These are phyloP conservation scores for Polypedilum pembai DNA, from an alignment of 1,140 invertebrate genomes.

Conservation along the genomic window DNA sequence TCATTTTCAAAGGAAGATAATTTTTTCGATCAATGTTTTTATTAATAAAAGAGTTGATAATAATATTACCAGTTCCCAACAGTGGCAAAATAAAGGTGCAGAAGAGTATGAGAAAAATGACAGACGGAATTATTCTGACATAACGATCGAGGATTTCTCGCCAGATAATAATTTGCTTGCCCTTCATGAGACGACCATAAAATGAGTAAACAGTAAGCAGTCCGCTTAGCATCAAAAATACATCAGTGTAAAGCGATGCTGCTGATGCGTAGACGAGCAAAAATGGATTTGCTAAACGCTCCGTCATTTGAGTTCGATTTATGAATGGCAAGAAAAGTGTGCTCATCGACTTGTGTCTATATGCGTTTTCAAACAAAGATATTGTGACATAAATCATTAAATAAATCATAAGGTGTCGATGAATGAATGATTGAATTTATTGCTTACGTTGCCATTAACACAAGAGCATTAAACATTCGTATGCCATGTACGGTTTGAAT, in stretches of 20 bases:
- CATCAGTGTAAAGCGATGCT: conserved; percentile 68
- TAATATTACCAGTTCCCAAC: conserved; percentile 49
- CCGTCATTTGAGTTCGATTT: conserved; percentile 58
- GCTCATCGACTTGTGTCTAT: conserved; percentile 61
- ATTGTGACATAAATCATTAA: too few relatives aligned
- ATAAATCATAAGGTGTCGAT: too few relatives aligned
- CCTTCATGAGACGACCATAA: conserved; percentile 50
- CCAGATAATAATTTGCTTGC: conserved; percentile 50
- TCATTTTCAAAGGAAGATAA: too few relatives aligned
- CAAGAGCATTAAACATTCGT: conserved; percentile 52
- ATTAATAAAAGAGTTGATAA: too few relatives aligned
- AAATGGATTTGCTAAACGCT: not conserved
- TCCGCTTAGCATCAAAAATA: conserved; percentile 67
- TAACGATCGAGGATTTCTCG: conserved; percentile 51
- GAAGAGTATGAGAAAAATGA: conserved; percentile 54
- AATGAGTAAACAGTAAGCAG: conserved; percentile 60
- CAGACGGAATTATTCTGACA: conserved; percentile 51
- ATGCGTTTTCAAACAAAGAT: not conserved
- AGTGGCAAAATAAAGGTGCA: conserved; percentile 56
- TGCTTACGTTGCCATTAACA: conserved; percentile 48
- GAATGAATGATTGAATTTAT: not conserved
- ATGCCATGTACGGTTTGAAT: conserved; percentile 55
- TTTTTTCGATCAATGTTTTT: too few relatives aligned
- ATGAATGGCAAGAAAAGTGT: conserved; percentile 60
- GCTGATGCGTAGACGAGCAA: conserved; percentile 34